These are phyloP conservation scores for Syngnathus rostellatus DNA, from an alignment of 2,797 vertebrate genomes.

Conservation along the genomic window DNA sequence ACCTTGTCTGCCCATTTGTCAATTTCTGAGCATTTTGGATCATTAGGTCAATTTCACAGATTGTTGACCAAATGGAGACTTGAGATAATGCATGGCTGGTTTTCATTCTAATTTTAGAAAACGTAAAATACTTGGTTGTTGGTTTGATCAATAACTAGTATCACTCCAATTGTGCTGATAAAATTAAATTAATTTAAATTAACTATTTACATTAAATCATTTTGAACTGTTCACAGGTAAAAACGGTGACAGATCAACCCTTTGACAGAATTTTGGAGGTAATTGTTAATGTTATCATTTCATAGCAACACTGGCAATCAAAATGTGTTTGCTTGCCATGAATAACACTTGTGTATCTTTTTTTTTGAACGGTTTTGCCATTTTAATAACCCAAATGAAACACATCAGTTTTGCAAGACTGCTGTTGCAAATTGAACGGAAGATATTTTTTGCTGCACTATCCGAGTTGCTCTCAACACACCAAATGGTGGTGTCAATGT, in stretches of 20 bases:
- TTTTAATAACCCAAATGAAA: not conserved
- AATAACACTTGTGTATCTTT: not conserved
- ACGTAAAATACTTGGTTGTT: no score
- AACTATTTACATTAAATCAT: not conserved
- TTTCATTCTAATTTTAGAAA: no score
- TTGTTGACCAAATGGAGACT: no score
- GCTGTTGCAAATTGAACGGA: not conserved
- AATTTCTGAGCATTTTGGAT: no score
- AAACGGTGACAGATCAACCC: not conserved
- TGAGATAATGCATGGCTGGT: no score
- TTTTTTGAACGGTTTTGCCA: not conserved
- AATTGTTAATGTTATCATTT: no score
- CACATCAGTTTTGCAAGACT: not conserved
- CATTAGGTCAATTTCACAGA: no score
- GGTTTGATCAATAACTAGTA: no score
- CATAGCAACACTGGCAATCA: not conserved
- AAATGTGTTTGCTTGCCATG: not conserved
- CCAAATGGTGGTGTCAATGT: conserved; percentile 7
- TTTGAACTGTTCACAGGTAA: not conserved
- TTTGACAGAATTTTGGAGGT: no score
- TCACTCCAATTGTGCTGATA: no score
- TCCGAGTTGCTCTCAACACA: not conserved
- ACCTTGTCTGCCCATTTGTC: no score
- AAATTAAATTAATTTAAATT: no score
- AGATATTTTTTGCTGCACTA: not conserved